Base-by-base conservation (phyloP, 2,113 vertebrate species). In the Mastomys coucha region DNA sequence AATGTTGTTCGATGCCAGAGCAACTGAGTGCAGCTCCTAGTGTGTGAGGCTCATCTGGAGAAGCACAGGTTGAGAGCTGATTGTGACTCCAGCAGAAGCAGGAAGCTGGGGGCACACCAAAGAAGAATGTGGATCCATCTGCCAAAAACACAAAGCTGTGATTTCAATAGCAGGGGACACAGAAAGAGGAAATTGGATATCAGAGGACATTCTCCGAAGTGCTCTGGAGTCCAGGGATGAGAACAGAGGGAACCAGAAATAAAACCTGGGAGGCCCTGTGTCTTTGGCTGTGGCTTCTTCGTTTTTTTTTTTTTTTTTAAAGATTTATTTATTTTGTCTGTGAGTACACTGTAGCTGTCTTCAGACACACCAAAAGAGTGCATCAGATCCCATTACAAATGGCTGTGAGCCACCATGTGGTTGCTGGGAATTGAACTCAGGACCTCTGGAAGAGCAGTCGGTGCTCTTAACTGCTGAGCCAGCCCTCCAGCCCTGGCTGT, bases 181-280 rank as follows among this genome's bases (percentile, higher is more conserved):
- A 93, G 86, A 53, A 94, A 97, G 89, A 76, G 81, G 90, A 96
- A 93, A 87, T 12, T 13, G 76, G 95, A 91, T 96, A 82, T 90
- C 93, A 91, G 94, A 88, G 92, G 60, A 51, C 90, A 93, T 94
- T 93, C 93, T 89, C 78, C 88, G 84, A 90, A 93, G 88, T 91
- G 76, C 89, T 87, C 72, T 81, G 94, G 78, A 45, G 45, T 49
- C 77, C 19, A 42, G 76, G 26, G 84, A 76, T 69, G 31, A 45
- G 33, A 67, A 12, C 69, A n/a, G 80, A 85, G 76, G 0, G 70
- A 75, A 63, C 91, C 85, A 36, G 65, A 26, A 42, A 5, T 26
- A n/a, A 65, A 70, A 81, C 72, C 20, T 31, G 5, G 49, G 63
- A 77, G 96, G 89, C 85, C 93, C 76, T 72, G 85, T 92, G 95